Percentiles rank a stretch among this genome's conserved stretches.
Evolutionary conservation across 2,888 invertebrate species (phyloP).

Genomic region (Nomada goodeniana): DNA sequence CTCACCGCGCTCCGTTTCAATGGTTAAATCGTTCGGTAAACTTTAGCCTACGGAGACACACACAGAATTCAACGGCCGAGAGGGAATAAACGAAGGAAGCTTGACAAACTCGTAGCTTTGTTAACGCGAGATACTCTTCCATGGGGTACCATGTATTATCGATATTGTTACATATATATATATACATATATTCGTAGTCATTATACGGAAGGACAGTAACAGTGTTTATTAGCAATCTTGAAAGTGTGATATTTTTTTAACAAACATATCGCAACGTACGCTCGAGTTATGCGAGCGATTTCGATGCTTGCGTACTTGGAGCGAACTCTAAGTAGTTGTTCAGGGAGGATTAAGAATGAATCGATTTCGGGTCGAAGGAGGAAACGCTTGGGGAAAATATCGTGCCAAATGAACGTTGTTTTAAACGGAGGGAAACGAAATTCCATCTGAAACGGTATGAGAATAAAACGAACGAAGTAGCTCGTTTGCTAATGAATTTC

Average conservation of each 20-base stretch:
- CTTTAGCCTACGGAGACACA: constrained; percentile 39
- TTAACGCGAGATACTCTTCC: constrained; percentile 50
- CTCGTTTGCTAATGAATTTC: background rate
- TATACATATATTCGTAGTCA: constrained; percentile 45
- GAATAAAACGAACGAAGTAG: background rate
- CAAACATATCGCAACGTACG: constrained; percentile 64
- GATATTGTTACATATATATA: constrained; percentile 55
- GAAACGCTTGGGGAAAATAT: background rate
- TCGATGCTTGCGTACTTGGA: constrained; percentile 37
- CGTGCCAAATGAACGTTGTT: constrained; percentile 18
- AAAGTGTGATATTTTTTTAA: constrained; percentile 72
- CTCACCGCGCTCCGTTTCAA: constrained; percentile 35
- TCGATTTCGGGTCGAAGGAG: constrained; percentile 13
- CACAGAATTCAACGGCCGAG: constrained; percentile 51
- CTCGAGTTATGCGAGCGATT: constrained; percentile 48
- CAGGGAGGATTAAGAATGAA: constrained; percentile 55
- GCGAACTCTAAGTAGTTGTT: constrained; percentile 18
- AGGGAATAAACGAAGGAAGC: constrained; percentile 20
- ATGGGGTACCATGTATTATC: constrained; percentile 55
- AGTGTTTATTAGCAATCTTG: constrained; percentile 59
- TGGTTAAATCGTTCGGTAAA: constrained; percentile 32
- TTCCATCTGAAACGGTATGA: background rate
- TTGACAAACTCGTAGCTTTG: constrained; percentile 67
- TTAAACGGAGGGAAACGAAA: background rate
- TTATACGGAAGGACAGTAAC: constrained; percentile 42